These are phyloP conservation scores for Nasonia oneida DNA, from an alignment of 2,888 invertebrate species.

Conservation along the genomic window DNA sequence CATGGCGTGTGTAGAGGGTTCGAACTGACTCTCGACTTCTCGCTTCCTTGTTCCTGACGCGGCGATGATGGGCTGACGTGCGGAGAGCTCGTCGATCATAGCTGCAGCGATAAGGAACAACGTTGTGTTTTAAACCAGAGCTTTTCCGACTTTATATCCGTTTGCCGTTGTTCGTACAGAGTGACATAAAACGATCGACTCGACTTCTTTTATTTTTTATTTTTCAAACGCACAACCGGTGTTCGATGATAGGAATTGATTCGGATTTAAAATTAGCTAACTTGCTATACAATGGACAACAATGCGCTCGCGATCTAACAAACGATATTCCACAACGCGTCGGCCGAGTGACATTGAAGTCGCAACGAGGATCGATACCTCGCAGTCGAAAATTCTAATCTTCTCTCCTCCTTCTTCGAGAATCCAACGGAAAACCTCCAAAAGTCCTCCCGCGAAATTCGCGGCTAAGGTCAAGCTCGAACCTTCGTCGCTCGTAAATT, in stretches of 20 bases:
- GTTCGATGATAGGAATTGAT: not conserved
- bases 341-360: not conserved
- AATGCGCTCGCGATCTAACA: not conserved
- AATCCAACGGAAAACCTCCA: too few species aligned
- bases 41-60: not conserved
- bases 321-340: not conserved
- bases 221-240: not conserved
- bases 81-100: not conserved
- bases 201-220: not conserved
- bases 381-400: too few species aligned
- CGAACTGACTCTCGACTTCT: not conserved
- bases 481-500: conserved; percentile 30
- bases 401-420: too few species aligned
- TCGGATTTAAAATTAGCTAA: not conserved
- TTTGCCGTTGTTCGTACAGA: not conserved
- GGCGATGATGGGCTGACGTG: not conserved
- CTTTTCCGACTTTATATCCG: too few species aligned
- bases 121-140: not conserved
- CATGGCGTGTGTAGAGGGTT: not conserved
- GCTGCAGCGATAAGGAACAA: not conserved
- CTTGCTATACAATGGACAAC: not conserved
- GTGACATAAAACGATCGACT: not conserved
- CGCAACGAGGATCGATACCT: too few species aligned
- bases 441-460: not conserved
- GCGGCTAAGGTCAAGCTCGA: conserved; percentile 16